phyloP scores from a whole-genome alignment of 2,113 vertebrate species.

The Misgurnus mizolepis region DNA sequence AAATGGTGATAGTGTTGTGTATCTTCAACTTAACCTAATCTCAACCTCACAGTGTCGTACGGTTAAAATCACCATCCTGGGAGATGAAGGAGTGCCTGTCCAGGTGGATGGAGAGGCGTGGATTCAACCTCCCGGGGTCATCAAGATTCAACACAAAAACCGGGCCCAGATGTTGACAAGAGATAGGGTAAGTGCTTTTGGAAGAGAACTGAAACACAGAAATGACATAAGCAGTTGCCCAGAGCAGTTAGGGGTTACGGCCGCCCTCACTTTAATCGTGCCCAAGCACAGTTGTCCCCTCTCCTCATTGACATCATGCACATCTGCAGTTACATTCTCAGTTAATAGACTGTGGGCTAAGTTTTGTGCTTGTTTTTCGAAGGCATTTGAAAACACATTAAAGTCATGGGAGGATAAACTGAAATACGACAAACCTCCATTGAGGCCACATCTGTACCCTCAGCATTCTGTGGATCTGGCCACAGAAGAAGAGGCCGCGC shows the following conservation, averaged over 20 bases:
- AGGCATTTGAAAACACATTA: constrained; percentile 97
- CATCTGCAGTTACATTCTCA: background rate
- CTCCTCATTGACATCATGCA: no score
- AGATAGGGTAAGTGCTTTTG: constrained; percentile 83
- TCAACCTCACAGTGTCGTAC: constrained; percentile 81
- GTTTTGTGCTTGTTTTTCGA: constrained; percentile 33
- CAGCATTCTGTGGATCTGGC: constrained; percentile 90
- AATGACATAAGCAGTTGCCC: background rate
- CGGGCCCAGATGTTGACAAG: constrained; percentile 96
- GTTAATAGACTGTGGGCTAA: no score
- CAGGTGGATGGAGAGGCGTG: constrained; percentile 98
- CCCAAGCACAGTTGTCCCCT: no score
- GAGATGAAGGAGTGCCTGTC: constrained; percentile 94
- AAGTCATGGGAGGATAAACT: constrained; percentile 99
- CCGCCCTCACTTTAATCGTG: no score
- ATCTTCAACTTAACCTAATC: background rate
- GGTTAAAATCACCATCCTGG: constrained; percentile 97
- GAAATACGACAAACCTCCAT: constrained; percentile 88
- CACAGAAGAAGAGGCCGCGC: constrained; percentile 85
- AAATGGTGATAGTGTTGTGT: background rate
- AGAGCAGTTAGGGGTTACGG: no score
- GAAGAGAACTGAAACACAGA: background rate
- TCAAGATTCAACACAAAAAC: constrained; percentile 98
- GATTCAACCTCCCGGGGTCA: constrained; percentile 95
- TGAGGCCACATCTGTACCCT: constrained; percentile 88